Conservation (phyloP, 2,797 vertebrate genomes). For the Syngnathus acus region DNA sequence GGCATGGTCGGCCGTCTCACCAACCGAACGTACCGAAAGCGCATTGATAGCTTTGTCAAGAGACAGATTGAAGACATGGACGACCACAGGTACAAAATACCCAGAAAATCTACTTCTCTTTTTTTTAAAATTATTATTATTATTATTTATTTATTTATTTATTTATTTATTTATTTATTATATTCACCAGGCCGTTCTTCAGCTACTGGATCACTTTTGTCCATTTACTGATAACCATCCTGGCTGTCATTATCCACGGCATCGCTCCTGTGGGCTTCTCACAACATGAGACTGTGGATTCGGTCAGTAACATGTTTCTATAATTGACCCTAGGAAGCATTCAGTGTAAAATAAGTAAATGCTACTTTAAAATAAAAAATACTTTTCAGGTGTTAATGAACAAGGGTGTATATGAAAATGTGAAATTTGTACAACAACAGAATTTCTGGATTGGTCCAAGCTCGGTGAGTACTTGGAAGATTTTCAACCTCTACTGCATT, state of each 20-base stretch:
- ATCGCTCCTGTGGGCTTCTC: constrained; percentile 94
- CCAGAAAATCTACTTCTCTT: no score
- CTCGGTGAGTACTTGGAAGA: constrained; percentile 74
- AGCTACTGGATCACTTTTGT: constrained; percentile 98
- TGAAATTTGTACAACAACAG: constrained; percentile 94
- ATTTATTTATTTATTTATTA: no score
- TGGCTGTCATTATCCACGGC: constrained; percentile 87
- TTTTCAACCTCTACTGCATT: background rate
- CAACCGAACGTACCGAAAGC: constrained; percentile 92
- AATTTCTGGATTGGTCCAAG: constrained; percentile 98
- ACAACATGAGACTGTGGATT: constrained; percentile 93
- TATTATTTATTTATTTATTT: no score
- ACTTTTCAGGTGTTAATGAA: constrained; percentile 83
- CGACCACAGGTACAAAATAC: constrained; percentile 79
- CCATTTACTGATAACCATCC: constrained; percentile 88
- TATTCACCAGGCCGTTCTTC: constrained; percentile 84
- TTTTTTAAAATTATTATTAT: no score
- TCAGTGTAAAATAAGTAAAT: background rate
- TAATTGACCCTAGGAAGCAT: background rate
- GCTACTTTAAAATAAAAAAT: background rate
- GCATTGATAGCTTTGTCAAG: constrained; percentile 90
- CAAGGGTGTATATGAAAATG: constrained; percentile 94
- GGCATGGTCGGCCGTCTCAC: constrained; percentile 95
- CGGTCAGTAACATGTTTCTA: constrained; percentile 69
- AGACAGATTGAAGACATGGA: constrained; percentile 98